Evolutionary conservation across 2,113 vertebrate species (phyloP).

Genomic region (Pterocles gutturalis): DNA sequence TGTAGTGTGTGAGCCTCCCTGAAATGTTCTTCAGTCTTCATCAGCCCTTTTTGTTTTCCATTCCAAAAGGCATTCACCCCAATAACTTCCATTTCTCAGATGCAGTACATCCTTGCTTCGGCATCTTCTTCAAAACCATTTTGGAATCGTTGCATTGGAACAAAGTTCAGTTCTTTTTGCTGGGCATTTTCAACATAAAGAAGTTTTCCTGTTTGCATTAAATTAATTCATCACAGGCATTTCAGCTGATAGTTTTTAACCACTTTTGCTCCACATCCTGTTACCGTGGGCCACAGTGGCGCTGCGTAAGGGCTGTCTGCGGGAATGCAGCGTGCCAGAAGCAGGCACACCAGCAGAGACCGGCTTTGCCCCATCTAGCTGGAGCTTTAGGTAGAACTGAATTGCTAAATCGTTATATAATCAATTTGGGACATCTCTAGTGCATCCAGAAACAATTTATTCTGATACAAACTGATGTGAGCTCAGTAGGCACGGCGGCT

Average conservation of each 20-base stretch:
- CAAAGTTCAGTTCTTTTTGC: background rate
- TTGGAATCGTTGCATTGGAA: background rate
- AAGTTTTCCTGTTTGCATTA: slow-evolving; percentile 16
- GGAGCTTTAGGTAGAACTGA: background rate
- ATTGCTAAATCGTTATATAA: background rate
- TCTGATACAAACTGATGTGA: background rate
- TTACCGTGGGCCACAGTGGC: rapidly evolving
- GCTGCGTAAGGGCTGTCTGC: background rate
- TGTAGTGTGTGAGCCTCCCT: background rate
- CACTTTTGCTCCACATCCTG: slow-evolving; percentile 36
- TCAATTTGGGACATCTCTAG: background rate
- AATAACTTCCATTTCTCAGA: background rate
- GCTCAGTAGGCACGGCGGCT: rapidly evolving
- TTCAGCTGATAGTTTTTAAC: slow-evolving; percentile 3
- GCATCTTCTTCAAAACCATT: background rate
- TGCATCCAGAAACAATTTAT: background rate
- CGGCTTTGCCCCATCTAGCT: rapidly evolving
- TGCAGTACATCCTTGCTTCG: background rate
- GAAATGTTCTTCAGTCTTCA: slow-evolving; percentile 37
- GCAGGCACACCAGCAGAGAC: background rate
- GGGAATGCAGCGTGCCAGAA: background rate
- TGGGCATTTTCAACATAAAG: background rate
- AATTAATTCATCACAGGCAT: background rate
- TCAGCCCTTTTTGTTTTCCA: background rate
- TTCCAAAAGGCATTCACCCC: slow-evolving; percentile 41